These are phyloP conservation scores for Ernsta delagoae DNA, from an alignment of 2,888 invertebrate genomes.

Conservation along the genomic window DNA sequence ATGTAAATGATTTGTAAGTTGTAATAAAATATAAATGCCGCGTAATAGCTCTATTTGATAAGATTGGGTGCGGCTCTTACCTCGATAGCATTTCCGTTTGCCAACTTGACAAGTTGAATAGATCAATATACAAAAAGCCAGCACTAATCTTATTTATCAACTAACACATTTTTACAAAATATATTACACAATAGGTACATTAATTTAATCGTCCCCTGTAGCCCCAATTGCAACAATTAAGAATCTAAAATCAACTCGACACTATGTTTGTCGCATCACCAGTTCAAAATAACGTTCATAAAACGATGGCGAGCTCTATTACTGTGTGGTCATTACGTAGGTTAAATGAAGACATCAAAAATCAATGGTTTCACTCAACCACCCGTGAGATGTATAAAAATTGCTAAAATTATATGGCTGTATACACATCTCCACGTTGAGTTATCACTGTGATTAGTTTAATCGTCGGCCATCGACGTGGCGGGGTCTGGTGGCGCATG, in stretches of 20 bases:
- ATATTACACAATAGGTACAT: background rate
- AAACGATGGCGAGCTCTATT: constrained; percentile 5
- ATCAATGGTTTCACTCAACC: constrained; percentile 55
- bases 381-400: constrained; percentile 71
- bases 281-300: too few relatives aligned
- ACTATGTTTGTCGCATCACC: too few relatives aligned
- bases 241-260: too few relatives aligned
- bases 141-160: too few relatives aligned
- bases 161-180: too few relatives aligned
- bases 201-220: background rate
- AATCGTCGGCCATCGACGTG: constrained; percentile 61
- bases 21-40: constrained; percentile 14
- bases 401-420: constrained; percentile 72
- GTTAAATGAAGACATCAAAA: constrained; percentile 61
- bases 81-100: constrained; percentile 5
- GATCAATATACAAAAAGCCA: background rate
- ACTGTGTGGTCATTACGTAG: constrained; percentile 44
- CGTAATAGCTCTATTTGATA: constrained; percentile 30
- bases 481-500: constrained; percentile 53
- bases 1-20: constrained; percentile 3
- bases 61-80: constrained; percentile 1
- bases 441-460: constrained; percentile 73
- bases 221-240: background rate
- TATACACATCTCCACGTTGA: constrained; percentile 59
- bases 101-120: background rate